Evolutionary conservation across 2,797 vertebrate species (phyloP).

Genomic region (Myripristis murdjan): DNA sequence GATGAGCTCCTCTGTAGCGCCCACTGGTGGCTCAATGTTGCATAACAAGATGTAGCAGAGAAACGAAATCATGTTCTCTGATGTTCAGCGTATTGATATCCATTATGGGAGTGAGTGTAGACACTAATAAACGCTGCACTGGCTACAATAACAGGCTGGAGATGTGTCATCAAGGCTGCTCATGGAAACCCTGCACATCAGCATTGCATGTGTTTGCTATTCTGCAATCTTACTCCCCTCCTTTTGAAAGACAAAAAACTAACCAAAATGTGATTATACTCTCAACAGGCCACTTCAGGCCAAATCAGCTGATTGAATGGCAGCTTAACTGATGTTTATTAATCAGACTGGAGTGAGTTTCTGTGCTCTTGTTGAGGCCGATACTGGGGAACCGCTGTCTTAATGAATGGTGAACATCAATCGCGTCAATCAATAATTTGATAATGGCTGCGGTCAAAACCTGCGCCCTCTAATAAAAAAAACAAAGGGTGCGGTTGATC

Average conservation of each 20-base stretch:
- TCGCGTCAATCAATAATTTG: constrained; percentile 65
- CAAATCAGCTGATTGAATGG: constrained; percentile 15
- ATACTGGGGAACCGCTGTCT: constrained; percentile 31
- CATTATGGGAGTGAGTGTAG: too few species aligned
- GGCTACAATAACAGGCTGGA: too few species aligned
- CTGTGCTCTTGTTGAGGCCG: constrained; percentile 21
- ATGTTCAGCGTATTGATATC: too few species aligned
- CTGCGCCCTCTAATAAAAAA: constrained; percentile 13
- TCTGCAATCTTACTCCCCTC: too few species aligned
- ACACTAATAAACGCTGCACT: too few species aligned
- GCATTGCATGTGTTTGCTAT: too few species aligned
- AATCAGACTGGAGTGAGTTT: constrained; percentile 30
- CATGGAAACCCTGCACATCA: too few species aligned
- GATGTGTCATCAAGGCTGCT: too few species aligned
- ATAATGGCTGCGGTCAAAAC: constrained; percentile 25
- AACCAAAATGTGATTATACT: not conserved
- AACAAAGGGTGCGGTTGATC: constrained; percentile 41
- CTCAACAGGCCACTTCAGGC: not conserved
- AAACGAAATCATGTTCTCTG: not conserved
- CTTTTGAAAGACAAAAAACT: too few species aligned
- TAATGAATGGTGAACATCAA: constrained; percentile 68
- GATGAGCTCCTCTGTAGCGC: constrained; percentile 50
- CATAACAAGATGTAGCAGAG: not conserved
- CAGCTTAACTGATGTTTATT: constrained; percentile 5
- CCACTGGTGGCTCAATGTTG: constrained; percentile 65